A percentile compares a stretch with the other conserved stretches of the same genome.
Evolutionary conservation across 2,888 invertebrate species (phyloP).

Genomic region (Erebia aethiops): DNA sequence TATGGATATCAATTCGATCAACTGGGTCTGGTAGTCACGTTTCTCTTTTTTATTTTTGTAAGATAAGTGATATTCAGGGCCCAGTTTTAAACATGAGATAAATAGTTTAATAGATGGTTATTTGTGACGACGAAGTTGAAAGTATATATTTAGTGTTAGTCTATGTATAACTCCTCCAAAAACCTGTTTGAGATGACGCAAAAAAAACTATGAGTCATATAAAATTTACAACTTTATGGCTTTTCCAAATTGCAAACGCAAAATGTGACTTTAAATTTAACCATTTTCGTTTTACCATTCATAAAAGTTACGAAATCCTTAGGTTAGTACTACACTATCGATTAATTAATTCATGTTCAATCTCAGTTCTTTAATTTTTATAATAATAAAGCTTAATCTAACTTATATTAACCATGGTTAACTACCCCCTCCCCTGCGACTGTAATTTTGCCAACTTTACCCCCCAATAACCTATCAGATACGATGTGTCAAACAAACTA

Average conservation of each 20-base stretch:
- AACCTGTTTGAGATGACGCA: no score
- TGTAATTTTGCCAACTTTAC: background rate
- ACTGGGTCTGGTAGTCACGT: no score
- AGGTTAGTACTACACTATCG: background rate
- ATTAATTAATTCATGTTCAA: slow-evolving; percentile 9
- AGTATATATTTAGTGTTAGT: no score
- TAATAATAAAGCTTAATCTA: slow-evolving; percentile 28
- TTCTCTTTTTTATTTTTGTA: no score
- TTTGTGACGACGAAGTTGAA: no score
- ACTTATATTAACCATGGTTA: slow-evolving; percentile 11
- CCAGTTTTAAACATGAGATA: no score
- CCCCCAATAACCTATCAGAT: background rate
- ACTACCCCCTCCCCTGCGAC: background rate
- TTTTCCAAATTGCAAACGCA: background rate
- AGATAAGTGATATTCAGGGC: no score
- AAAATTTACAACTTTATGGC: background rate
- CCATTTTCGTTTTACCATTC: background rate
- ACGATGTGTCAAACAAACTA: background rate
- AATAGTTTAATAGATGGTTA: no score
- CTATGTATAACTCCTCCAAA: no score
- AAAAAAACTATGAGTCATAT: no score
- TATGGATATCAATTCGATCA: no score
- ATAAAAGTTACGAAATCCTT: background rate
- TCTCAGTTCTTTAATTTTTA: slow-evolving; percentile 25
- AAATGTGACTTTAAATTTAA: background rate